Conservation (phyloP, 2,888 invertebrate species). For the Tipula unca region DNA sequence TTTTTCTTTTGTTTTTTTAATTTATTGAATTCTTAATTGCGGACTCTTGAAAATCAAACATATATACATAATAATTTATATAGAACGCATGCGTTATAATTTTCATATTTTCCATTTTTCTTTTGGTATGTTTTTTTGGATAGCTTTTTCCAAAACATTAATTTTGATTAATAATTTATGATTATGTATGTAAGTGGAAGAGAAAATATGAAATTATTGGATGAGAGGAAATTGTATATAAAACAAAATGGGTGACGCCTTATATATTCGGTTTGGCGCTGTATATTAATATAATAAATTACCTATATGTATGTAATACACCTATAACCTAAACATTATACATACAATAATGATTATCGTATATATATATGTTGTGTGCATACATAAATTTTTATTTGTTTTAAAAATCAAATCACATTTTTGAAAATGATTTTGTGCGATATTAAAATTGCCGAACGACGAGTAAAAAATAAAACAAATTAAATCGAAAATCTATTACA, state of each 20-base stretch:
- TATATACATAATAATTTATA: neutral
- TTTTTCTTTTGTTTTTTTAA: neutral
- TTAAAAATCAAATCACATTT: slow-evolving; percentile 14
- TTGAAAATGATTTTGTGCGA: neutral
- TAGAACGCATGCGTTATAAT: slow-evolving; percentile 3
- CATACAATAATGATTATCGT: neutral
- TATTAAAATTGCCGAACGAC: slow-evolving; percentile 8
- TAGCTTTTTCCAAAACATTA: neutral
- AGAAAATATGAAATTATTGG: neutral
- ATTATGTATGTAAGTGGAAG: neutral
- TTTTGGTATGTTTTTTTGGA: neutral
- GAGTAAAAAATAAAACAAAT: neutral
- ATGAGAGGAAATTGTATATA: neutral
- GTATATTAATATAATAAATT: neutral
- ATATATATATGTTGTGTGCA: neutral
- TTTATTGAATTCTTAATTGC: neutral
- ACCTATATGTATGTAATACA: neutral
- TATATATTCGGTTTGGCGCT: neutral
- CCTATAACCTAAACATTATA: neutral
- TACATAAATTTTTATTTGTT: neutral
- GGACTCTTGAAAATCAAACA: neutral
- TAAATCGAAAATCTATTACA: slow-evolving; percentile 16
- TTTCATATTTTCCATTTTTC: neutral
- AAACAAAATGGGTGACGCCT: neutral
- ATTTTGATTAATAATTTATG: slow-evolving; percentile 4